Percentiles rank a stretch among this genome's conserved stretches.
phyloP scores from a whole-genome alignment of 1,140 invertebrate genomes.

The Spodoptera frugiperda region DNA sequence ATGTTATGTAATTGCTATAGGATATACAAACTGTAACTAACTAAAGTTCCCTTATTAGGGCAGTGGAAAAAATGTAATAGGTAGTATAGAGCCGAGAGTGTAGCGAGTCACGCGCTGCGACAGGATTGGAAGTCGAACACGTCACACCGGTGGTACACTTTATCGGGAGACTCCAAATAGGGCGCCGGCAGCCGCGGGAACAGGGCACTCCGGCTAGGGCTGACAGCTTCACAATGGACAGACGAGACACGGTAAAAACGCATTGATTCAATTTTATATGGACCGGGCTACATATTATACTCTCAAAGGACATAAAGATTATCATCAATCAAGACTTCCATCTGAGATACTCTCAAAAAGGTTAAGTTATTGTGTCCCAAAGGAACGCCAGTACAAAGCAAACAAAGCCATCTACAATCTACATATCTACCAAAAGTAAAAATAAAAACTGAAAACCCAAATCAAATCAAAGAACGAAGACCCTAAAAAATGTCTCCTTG shows the following conservation, averaged over 20 bases:
- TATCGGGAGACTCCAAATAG: slow-evolving; percentile 53
- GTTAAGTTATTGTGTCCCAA: no score
- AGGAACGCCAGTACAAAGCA: no score
- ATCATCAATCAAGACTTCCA: neutral
- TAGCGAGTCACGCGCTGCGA: slow-evolving; percentile 43
- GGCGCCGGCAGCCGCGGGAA: slow-evolving; percentile 49
- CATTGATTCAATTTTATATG: no score
- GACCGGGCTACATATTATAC: neutral
- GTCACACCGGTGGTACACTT: slow-evolving; percentile 47
- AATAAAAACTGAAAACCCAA: neutral
- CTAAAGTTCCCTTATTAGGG: neutral
- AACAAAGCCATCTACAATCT: no score
- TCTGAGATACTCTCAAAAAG: no score
- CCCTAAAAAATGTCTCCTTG: neutral
- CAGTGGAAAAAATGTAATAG: slow-evolving; percentile 1
- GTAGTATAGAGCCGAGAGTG: slow-evolving; percentile 16
- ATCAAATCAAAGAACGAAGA: neutral
- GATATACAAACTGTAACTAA: neutral
- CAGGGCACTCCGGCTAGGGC: slow-evolving; percentile 12
- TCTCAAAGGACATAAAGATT: neutral
- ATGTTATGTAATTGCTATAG: neutral
- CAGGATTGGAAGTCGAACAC: slow-evolving; percentile 34
- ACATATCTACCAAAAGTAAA: no score
- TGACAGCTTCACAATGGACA: neutral
- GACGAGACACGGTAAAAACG: no score